phyloP scores from a whole-genome alignment of 2,888 invertebrate species.

The Rhingia campestris region DNA sequence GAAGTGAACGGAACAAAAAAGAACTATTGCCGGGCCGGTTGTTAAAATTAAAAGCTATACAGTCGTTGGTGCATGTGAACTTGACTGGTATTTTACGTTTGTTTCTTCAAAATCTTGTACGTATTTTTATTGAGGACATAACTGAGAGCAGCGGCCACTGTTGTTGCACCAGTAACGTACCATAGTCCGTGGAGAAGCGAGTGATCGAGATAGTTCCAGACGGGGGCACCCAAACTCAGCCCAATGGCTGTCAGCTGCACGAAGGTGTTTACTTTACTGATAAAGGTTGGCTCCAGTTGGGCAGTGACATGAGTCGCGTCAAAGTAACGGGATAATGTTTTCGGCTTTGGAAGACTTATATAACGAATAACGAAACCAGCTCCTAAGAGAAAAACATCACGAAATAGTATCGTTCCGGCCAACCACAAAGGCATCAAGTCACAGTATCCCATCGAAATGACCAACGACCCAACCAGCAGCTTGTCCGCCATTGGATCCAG shows the following conservation, averaged over 20 bases:
- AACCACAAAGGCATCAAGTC: conserved; percentile 92
- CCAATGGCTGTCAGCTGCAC: conserved; percentile 94
- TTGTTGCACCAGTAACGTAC: conserved; percentile 93
- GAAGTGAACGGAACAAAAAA: conserved; percentile 7
- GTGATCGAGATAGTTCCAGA: conserved; percentile 92
- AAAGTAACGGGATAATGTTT: conserved; percentile 93
- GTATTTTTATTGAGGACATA: conserved; percentile 93
- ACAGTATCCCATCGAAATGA: conserved; percentile 93
- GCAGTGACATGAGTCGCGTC: conserved; percentile 97
- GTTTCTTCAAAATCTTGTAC: conserved; percentile 88
- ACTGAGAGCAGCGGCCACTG: conserved; percentile 92
- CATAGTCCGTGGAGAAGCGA: conserved; percentile 90
- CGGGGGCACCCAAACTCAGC: conserved; percentile 94
- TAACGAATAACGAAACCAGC: conserved; percentile 96
- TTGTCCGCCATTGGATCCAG: conserved; percentile 99
- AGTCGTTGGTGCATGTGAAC: not conserved
- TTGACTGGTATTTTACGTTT: conserved; percentile 12
- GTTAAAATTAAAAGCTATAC: conserved; percentile 29
- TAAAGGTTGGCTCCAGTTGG: conserved; percentile 94
- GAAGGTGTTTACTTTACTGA: conserved; percentile 97
- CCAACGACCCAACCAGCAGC: conserved; percentile 93
- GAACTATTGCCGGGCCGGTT: conserved; percentile 6
- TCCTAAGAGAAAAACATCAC: conserved; percentile 91
- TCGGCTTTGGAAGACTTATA: conserved; percentile 94
- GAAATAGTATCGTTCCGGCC: conserved; percentile 91